Evolutionary conservation across 64 coral and sea anemone species (phyloP).

Genomic region (Montipora efflorescens): DNA sequence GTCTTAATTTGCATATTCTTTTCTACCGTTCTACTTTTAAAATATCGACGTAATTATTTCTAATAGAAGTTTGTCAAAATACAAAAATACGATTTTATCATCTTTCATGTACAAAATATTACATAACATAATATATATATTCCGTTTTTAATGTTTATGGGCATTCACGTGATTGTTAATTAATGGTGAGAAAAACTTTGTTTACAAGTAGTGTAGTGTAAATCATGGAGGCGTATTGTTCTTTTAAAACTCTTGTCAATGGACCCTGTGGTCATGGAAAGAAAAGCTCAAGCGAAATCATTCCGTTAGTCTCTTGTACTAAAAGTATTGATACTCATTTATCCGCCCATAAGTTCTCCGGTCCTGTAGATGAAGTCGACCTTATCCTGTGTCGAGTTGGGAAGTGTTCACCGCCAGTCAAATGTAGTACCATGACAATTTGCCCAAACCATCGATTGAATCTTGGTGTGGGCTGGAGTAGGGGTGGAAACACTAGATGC

Average conservation of each 20-base stretch:
- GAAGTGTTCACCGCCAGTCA: conserved; percentile 27
- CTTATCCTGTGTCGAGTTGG: conserved; percentile 52
- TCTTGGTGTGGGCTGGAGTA: conserved; percentile 66
- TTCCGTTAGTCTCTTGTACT: not conserved
- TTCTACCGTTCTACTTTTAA: conserved; percentile 62
- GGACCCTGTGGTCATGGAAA: not conserved
- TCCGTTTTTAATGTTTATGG: conserved; percentile 61
- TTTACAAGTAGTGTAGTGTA: conserved; percentile 61
- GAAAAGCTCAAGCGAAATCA: not conserved
- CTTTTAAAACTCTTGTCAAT: conserved; percentile 54
- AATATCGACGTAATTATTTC: conserved; percentile 63
- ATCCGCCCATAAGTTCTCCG: conserved; percentile 39
- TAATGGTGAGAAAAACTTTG: conserved; percentile 66
- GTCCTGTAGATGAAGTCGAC: conserved; percentile 39
- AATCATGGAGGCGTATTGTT: conserved; percentile 61
- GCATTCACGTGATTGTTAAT: conserved; percentile 60
- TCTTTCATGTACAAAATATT: conserved; percentile 61
- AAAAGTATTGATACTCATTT: conserved; percentile 51
- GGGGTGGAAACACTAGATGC: conserved; percentile 53
- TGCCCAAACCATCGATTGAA: conserved; percentile 50
- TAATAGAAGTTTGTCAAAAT: conserved; percentile 60
- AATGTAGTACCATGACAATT: conserved; percentile 42
- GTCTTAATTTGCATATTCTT: conserved; percentile 66
- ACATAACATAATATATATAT: conserved; percentile 61
- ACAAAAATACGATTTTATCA: conserved; percentile 62